phyloP scores from a whole-genome alignment of 2,797 vertebrate genomes.

The Gallinago nigripennis region DNA sequence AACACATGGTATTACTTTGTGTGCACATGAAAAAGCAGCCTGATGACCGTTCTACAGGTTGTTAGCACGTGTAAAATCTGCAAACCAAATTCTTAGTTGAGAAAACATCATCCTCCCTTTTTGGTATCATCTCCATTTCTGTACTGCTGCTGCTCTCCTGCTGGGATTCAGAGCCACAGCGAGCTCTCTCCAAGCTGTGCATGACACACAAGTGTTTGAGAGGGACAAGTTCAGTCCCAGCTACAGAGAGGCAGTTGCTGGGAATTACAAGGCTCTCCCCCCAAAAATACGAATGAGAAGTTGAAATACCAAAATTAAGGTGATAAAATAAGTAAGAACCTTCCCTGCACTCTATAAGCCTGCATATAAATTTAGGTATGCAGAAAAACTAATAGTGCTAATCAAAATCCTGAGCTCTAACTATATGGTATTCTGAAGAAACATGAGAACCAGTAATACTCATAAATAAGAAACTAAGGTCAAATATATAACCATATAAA shows the following conservation, averaged over 20 bases:
- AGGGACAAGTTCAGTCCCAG: neutral
- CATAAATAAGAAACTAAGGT: neutral
- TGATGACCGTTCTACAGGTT: neutral
- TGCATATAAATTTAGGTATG: neutral
- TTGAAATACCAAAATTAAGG: neutral
- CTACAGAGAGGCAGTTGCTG: neutral
- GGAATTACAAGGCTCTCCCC: neutral
- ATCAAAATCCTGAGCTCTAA: neutral
- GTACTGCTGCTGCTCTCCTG: neutral
- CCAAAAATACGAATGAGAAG: neutral
- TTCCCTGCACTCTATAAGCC: neutral
- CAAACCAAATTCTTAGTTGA: neutral
- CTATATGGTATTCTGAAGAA: neutral
- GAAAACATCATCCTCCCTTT: neutral
- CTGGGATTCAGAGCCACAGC: neutral
- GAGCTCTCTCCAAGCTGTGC: neutral
- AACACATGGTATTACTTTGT: neutral
- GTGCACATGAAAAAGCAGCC: neutral
- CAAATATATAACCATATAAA: neutral
- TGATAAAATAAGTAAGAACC: neutral
- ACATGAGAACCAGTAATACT: neutral
- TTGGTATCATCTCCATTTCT: neutral
- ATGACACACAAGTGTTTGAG: accelerated
- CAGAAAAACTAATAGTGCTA: neutral
- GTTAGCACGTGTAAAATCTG: accelerated